These are phyloP conservation scores for Cyanoliseus patagonus DNA, from an alignment of 2,113 vertebrate species.

Conservation along the genomic window DNA sequence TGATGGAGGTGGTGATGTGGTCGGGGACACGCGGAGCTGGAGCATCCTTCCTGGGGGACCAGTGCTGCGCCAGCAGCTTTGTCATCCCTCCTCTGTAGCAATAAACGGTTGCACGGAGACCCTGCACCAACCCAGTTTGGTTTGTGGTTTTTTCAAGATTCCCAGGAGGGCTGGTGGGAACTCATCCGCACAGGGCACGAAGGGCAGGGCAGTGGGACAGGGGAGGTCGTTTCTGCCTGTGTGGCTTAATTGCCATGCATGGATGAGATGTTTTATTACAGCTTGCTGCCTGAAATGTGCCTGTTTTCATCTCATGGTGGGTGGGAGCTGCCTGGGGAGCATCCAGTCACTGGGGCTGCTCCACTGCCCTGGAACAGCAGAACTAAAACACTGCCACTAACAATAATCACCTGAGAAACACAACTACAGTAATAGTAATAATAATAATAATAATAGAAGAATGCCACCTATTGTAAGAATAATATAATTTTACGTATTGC, in stretches of 20 bases:
- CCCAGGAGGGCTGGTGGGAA: background rate
- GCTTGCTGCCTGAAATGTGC: background rate
- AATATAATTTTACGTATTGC: background rate
- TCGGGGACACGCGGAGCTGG: rapidly evolving
- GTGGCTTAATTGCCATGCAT: background rate
- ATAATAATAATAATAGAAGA: background rate
- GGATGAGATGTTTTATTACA: background rate
- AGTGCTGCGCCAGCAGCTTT: rapidly evolving
- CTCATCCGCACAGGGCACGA: rapidly evolving
- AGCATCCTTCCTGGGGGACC: rapidly evolving
- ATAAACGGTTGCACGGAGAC: background rate
- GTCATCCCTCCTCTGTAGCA: background rate
- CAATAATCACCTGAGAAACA: background rate
- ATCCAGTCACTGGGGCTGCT: background rate
- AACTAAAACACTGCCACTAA: background rate
- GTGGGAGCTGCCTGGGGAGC: background rate
- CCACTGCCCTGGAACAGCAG: background rate
- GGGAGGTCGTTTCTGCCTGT: background rate
- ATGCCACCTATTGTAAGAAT: background rate
- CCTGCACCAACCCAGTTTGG: background rate
- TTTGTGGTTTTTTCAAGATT: background rate
- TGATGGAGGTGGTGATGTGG: rapidly evolving
- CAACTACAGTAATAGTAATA: background rate
- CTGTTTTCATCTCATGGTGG: background rate
- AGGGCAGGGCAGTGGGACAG: background rate